Conservation (phyloP, 2,888 invertebrate species). For the Cryptops parisi region DNA sequence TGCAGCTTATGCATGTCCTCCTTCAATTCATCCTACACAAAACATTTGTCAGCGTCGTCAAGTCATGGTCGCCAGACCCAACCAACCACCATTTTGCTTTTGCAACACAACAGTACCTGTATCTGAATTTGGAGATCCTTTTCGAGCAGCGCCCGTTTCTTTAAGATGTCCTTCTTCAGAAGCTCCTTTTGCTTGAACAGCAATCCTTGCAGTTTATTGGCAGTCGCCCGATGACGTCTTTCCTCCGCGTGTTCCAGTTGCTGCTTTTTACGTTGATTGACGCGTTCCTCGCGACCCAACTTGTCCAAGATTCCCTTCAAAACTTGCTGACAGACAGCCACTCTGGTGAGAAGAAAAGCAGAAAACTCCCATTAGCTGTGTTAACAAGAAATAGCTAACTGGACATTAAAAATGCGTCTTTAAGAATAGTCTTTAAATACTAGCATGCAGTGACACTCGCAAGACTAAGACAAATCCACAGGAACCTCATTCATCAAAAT, state of each 20-base stretch:
- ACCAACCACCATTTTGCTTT: too few species aligned
- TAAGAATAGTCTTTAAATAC: too few species aligned
- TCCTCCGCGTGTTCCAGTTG: conserved; percentile 30
- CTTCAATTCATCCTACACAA: conserved; percentile 19
- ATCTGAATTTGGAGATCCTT: conserved; percentile 81
- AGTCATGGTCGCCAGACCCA: too few species aligned
- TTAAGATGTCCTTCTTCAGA: conserved; percentile 82
- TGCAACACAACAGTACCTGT: conserved; percentile 38
- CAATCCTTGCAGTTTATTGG: conserved; percentile 50
- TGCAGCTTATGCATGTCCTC: conserved; percentile 16
- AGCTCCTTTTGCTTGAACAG: conserved; percentile 78
- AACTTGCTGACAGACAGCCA: conserved; percentile 29
- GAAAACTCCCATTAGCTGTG: too few species aligned
- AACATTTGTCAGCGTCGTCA: too few species aligned
- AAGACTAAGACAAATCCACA: too few species aligned
- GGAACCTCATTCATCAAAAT: too few species aligned
- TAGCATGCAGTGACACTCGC: too few species aligned
- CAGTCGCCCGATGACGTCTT: conserved; percentile 39
- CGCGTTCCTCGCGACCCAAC: conserved; percentile 31
- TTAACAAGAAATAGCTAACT: too few species aligned
- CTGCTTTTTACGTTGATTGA: conserved; percentile 28
- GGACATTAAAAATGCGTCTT: too few species aligned
- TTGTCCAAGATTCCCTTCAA: conserved; percentile 29
- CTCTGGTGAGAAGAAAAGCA: conserved; percentile 21
- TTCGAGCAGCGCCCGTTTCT: conserved; percentile 74